phyloP scores from a whole-genome alignment of 2,888 invertebrate species.

The Stratiomys singularior region DNA sequence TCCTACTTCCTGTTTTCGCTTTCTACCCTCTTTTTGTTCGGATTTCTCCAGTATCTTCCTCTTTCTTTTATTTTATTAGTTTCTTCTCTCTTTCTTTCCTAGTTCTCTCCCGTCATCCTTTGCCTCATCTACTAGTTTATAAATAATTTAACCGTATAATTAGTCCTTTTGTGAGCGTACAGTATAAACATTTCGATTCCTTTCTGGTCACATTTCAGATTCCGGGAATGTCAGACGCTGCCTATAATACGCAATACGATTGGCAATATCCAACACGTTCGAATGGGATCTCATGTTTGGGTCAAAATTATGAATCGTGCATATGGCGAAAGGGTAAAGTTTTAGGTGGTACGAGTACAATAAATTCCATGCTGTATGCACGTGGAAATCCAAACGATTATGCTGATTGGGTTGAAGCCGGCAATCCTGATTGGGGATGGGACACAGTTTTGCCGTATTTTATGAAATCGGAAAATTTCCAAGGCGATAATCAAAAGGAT shows the following conservation, averaged over 20 bases:
- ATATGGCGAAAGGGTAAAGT: slow-evolving; percentile 92
- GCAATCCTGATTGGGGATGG: slow-evolving; percentile 89
- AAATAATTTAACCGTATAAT: too few species aligned
- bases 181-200: not conserved
- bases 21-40: too few species aligned
- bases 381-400: slow-evolving; percentile 88
- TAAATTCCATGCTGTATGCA: slow-evolving; percentile 92
- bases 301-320: slow-evolving; percentile 84
- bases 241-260: slow-evolving; percentile 56
- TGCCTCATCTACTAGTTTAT: too few species aligned
- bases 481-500: slow-evolving; percentile 68
- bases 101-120: too few species aligned
- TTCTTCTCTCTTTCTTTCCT: too few species aligned
- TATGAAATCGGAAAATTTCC: slow-evolving; percentile 84
- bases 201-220: slow-evolving; percentile 53
- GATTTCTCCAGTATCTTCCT: too few species aligned
- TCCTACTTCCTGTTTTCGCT: too few species aligned
- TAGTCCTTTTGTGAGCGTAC: too few species aligned
- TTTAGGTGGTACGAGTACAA: slow-evolving; percentile 85
- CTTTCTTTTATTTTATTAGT: too few species aligned
- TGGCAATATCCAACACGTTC: slow-evolving; percentile 60
- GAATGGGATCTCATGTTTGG: slow-evolving; percentile 62
- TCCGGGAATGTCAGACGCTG: slow-evolving; percentile 54
- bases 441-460: slow-evolving; percentile 85
- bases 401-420: slow-evolving; percentile 85